Conservation (phyloP, 2,888 invertebrate genomes). For the Mythimna impura region DNA sequence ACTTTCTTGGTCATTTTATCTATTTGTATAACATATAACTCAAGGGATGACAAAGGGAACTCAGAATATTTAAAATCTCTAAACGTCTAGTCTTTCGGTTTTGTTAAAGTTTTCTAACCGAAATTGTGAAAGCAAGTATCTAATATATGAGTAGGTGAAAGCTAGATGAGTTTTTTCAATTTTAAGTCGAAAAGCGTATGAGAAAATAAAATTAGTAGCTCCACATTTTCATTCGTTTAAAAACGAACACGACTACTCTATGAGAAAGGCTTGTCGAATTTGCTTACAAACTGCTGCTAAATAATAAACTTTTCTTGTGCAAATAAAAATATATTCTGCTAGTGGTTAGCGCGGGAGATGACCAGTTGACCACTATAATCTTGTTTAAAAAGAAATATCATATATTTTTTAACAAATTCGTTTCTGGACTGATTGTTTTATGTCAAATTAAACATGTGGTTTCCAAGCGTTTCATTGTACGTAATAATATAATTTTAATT, state of each 20-base stretch:
- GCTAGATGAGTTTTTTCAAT: conserved; percentile 4
- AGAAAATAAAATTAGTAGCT: conserved; percentile 9
- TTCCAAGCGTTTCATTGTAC: conserved; percentile 24
- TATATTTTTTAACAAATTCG: too few species aligned
- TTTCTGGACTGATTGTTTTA: conserved; percentile 36
- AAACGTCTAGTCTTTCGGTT: background rate
- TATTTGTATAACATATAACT: background rate
- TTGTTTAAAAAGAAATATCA: background rate
- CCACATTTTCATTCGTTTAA: conserved; percentile 4
- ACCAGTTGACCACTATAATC: too few species aligned
- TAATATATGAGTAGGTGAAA: background rate
- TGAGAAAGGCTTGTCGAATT: background rate
- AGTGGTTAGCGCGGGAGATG: background rate
- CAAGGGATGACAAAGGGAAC: background rate
- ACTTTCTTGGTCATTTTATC: background rate
- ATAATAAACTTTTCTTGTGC: background rate
- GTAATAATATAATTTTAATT: fast-evolving
- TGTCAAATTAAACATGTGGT: conserved; percentile 44
- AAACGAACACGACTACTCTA: background rate
- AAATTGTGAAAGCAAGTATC: background rate
- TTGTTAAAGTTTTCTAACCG: background rate
- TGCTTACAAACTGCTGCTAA: too few species aligned
- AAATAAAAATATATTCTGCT: background rate
- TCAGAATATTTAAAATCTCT: background rate
- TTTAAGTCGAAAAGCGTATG: conserved; percentile 4